These are phyloP conservation scores for Nibea albiflora DNA, from an alignment of 2,113 vertebrate species.

Conservation along the genomic window DNA sequence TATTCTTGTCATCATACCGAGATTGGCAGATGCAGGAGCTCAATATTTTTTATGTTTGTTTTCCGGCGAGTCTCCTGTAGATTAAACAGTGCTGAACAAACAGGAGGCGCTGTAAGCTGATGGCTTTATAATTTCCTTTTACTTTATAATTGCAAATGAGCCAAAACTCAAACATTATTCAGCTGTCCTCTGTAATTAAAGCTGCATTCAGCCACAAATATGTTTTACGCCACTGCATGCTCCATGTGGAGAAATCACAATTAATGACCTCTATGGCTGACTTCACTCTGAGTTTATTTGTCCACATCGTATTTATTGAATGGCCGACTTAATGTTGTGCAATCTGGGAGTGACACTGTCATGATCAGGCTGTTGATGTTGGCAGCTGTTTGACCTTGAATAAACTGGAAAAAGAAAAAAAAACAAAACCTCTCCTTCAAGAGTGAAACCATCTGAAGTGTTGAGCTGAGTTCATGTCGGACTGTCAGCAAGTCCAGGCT, in stretches of 20 bases:
- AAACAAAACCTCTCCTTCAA: conserved; percentile 31
- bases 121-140: conserved; percentile 69
- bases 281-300: conserved; percentile 34
- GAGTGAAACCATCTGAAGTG: conserved; percentile 50
- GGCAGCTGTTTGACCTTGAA: conserved; percentile 65
- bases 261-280: conserved; percentile 28
- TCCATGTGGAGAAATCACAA: conserved; percentile 42
- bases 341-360: conserved; percentile 50
- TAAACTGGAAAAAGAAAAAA: conserved; percentile 44
- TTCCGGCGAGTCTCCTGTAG: conserved; percentile 80
- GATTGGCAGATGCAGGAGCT: conserved; percentile 73
- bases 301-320: conserved; percentile 32
- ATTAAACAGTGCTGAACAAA: conserved; percentile 81
- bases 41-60: conserved; percentile 84
- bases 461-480: conserved; percentile 46
- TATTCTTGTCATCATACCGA: conserved; percentile 37
- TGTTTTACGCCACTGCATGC: conserved; percentile 43
- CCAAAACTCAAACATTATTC: conserved; percentile 76
- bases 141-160: conserved; percentile 72
- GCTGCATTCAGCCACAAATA: conserved; percentile 63
- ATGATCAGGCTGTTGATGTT: conserved; percentile 62
- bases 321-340: conserved; percentile 45
- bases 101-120: conserved; percentile 71
- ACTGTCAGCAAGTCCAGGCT: conserved; percentile 61
- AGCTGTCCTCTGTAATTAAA: conserved; percentile 72